Conservation (phyloP, 2,888 invertebrate genomes). For the Nomada ferruginata region DNA sequence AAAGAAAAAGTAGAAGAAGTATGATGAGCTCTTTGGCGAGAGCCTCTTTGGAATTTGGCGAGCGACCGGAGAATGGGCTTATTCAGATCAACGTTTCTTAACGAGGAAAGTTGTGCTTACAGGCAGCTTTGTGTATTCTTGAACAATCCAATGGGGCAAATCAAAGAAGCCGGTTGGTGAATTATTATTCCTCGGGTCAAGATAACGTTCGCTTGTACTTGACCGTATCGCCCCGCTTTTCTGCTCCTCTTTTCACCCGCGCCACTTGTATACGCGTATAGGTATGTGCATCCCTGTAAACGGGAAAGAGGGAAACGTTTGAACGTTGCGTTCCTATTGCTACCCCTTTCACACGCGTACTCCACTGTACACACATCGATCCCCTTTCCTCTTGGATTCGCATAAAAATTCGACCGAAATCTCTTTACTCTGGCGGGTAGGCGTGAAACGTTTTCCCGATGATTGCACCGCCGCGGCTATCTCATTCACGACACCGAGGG, state of each 20-base stretch:
- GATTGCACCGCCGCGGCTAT: conserved; percentile 43
- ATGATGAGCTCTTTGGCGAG: conserved; percentile 60
- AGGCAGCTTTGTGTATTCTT: conserved; percentile 61
- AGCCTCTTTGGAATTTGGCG: conserved; percentile 62
- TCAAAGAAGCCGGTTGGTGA: conserved; percentile 51
- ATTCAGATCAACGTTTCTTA: conserved; percentile 77
- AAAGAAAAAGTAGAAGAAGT: conserved; percentile 12
- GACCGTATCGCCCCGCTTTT: too few species aligned
- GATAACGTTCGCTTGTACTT: conserved; percentile 16
- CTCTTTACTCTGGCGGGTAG: not conserved
- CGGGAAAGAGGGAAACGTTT: not conserved
- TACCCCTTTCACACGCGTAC: not conserved
- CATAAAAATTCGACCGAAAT: conserved; percentile 7
- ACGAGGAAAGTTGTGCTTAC: conserved; percentile 79
- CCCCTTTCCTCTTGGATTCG: not conserved
- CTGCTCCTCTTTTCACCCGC: too few species aligned
- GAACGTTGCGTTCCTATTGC: not conserved
- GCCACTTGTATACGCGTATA: too few species aligned
- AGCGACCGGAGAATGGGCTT: conserved; percentile 69
- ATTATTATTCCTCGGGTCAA: conserved; percentile 34
- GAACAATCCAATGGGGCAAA: conserved; percentile 58
- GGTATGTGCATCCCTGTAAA: not conserved
- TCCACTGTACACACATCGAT: conserved; percentile 4
- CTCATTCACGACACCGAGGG: conserved; percentile 21
- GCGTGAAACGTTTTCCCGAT: conserved; percentile 51